phyloP scores from a whole-genome alignment of 2,797 vertebrate genomes.

The Anabacerthia variegaticeps region DNA sequence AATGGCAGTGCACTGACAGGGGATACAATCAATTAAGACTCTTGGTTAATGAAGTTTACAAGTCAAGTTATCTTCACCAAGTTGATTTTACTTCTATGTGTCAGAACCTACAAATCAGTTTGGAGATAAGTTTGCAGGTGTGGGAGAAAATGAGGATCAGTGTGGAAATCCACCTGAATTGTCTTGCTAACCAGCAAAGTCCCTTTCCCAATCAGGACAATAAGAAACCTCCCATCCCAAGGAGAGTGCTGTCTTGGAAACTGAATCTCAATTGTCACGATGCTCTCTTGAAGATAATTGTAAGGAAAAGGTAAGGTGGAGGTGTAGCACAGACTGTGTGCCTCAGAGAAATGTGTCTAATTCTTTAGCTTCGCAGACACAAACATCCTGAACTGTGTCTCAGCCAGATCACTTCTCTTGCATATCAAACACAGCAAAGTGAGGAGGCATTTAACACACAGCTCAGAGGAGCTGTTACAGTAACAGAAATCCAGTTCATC shows the following conservation, averaged over 20 bases:
- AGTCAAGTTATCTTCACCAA: background rate
- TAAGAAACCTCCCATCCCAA: rapidly evolving
- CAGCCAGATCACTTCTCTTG: background rate
- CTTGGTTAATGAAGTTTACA: background rate
- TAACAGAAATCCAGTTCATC: background rate
- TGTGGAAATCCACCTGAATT: background rate
- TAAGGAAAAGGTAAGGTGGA: background rate
- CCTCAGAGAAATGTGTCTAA: background rate
- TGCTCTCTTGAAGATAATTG: background rate
- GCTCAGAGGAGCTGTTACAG: background rate
- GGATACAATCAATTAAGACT: background rate
- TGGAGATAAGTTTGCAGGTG: background rate
- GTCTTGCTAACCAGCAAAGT: background rate
- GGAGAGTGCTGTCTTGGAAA: background rate
- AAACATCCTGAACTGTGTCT: background rate
- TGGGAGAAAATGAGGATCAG: background rate
- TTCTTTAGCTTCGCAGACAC: background rate
- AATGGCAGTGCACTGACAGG: background rate
- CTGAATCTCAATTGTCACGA: background rate
- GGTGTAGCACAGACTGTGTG: background rate
- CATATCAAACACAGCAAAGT: background rate
- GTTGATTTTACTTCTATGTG: background rate
- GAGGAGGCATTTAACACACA: background rate
- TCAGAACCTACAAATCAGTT: background rate
- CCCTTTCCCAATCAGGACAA: background rate